Evolutionary conservation across 1,140 invertebrate genomes (phyloP).

Genomic region (Tribolium madens): DNA sequence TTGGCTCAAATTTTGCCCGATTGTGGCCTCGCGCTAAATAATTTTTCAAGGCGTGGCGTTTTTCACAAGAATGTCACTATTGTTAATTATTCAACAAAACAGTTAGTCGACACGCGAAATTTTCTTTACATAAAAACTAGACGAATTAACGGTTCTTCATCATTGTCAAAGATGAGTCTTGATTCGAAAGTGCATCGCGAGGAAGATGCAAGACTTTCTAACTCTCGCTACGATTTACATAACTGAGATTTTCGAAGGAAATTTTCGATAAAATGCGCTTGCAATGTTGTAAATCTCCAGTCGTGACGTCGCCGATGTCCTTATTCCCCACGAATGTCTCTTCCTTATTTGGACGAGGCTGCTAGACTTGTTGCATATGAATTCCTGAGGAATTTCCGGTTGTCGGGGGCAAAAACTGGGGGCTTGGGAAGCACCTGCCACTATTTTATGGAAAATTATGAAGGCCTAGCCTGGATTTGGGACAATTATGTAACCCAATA

Average conservation of each 20-base stretch:
- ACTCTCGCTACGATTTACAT: neutral
- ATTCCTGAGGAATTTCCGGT: neutral
- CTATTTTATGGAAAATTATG: neutral
- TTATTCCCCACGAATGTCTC: neutral
- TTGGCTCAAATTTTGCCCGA: neutral
- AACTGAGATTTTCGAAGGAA: neutral
- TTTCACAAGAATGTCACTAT: neutral
- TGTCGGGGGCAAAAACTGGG: neutral
- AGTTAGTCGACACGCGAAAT: neutral
- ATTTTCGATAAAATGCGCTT: neutral
- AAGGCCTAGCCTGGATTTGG: neutral
- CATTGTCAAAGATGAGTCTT: neutral
- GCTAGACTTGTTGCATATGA: neutral
- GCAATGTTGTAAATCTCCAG: neutral
- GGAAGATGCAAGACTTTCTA: neutral
- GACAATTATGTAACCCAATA: neutral
- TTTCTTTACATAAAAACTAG: neutral
- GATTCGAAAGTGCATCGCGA: neutral
- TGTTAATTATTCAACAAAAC: neutral
- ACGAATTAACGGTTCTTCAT: neutral
- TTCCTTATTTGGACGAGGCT: neutral
- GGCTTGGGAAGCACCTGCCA: neutral
- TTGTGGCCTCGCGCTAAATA: neutral
- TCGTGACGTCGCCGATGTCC: neutral
- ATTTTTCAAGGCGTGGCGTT: neutral